Evolutionary conservation across 2,797 vertebrate species (phyloP).

Genomic region (Anomalospiza imberbis): DNA sequence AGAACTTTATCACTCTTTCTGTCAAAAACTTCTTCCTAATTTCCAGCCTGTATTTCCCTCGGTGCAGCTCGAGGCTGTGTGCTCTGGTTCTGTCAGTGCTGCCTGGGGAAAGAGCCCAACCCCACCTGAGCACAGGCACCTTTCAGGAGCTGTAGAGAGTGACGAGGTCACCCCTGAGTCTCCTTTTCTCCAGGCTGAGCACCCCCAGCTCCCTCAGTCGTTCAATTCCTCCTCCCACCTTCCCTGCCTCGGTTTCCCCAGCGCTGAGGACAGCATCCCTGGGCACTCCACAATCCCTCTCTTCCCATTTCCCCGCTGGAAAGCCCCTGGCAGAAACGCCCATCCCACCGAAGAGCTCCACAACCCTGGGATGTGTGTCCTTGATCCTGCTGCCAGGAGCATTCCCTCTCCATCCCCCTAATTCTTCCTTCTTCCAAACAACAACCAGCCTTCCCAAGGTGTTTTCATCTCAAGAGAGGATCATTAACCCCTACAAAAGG

Average conservation of each 20-base stretch:
- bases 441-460: neutral
- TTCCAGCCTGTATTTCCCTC: neutral
- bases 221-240: neutral
- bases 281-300: neutral
- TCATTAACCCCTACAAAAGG: neutral
- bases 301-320: neutral
- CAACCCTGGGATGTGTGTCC: neutral
- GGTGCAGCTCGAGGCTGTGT: neutral
- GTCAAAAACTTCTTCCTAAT: accelerated
- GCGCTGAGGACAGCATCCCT: neutral
- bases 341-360: neutral
- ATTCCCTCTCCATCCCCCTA: neutral
- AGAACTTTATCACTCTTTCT: neutral
- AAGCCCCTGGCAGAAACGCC: neutral
- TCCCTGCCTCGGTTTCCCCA: neutral
- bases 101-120: neutral
- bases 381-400: neutral
- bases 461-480: neutral
- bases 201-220: neutral
- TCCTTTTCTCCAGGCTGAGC: neutral
- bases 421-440: neutral
- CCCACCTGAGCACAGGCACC: neutral
- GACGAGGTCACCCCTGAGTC: neutral
- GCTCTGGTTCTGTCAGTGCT: neutral
- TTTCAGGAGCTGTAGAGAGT: neutral